These are phyloP conservation scores for Cuniculus paca DNA, from an alignment of 2,797 vertebrate genomes.

Conservation along the genomic window DNA sequence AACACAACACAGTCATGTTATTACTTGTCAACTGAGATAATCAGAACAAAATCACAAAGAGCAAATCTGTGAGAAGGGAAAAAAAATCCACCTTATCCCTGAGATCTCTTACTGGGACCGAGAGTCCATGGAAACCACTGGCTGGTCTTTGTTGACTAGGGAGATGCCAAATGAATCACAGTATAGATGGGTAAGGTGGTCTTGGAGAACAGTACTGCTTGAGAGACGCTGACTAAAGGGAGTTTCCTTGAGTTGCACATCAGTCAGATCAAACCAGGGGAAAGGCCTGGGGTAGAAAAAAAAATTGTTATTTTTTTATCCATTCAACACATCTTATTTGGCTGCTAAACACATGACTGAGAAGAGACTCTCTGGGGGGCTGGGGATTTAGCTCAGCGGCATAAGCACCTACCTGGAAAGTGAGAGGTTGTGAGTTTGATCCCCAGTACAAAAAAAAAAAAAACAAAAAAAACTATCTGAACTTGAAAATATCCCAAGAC, in stretches of 20 bases:
- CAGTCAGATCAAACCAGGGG: conserved; percentile 90
- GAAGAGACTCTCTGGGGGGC: neutral
- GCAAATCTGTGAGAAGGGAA: no score
- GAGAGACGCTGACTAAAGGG: conserved; percentile 87
- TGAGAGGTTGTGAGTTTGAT: no score
- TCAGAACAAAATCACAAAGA: neutral
- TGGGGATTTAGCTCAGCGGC: no score
- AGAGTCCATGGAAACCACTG: neutral
- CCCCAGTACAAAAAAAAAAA: no score
- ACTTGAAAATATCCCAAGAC: neutral
- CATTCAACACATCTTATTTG: conserved; percentile 32
- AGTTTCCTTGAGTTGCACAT: conserved; percentile 88
- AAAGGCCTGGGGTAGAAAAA: conserved; percentile 86
- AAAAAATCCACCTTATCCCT: neutral
- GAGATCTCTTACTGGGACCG: neutral
- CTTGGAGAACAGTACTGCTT: conserved; percentile 76
- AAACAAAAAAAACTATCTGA: no score
- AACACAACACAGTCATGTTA: neutral
- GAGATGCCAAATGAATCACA: conserved; percentile 77
- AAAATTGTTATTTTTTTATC: conserved; percentile 45
- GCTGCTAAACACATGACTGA: neutral
- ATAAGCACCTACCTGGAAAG: no score
- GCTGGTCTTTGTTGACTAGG: neutral
- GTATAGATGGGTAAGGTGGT: conserved; percentile 83
- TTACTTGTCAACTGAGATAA: neutral